A percentile compares a stretch with the other conserved stretches of the same genome.
Evolutionary conservation across 2,888 invertebrate genomes (phyloP).

Genomic region (Sipha maydis): DNA sequence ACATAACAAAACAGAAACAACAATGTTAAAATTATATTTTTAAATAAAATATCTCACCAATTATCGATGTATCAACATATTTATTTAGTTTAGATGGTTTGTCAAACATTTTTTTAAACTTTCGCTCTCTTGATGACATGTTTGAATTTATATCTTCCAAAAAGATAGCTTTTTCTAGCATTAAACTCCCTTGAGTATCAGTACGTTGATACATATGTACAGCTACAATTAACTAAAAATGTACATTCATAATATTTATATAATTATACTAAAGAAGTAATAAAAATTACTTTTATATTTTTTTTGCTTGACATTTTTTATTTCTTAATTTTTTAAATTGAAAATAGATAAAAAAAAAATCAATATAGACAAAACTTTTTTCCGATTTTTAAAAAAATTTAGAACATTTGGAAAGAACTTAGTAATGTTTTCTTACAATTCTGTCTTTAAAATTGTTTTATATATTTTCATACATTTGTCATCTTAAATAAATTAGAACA

Average conservation of each 20-base stretch:
- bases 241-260: background rate
- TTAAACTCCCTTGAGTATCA: constrained; percentile 62
- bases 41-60: constrained; percentile 39
- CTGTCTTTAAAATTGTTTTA: background rate
- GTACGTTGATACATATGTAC: constrained; percentile 63
- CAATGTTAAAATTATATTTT: background rate
- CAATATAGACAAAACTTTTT: background rate
- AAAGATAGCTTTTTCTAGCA: constrained; percentile 62
- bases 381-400: background rate
- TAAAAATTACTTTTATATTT: background rate
- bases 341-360: background rate
- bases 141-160: constrained; percentile 62
- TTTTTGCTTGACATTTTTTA: background rate
- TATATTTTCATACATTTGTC: background rate
- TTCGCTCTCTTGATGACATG: constrained; percentile 61
- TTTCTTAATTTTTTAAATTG: background rate
- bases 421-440: background rate
- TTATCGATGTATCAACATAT: constrained; percentile 41
- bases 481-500: background rate
- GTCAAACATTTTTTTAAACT: constrained; percentile 56
- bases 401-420: background rate
- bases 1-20: background rate
- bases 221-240: constrained; percentile 62
- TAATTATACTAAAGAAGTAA: no score
- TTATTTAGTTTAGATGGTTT: constrained; percentile 30